These are phyloP conservation scores for Pangasianodon hypophthalmus DNA, from an alignment of 2,113 vertebrate genomes.

Conservation along the genomic window DNA sequence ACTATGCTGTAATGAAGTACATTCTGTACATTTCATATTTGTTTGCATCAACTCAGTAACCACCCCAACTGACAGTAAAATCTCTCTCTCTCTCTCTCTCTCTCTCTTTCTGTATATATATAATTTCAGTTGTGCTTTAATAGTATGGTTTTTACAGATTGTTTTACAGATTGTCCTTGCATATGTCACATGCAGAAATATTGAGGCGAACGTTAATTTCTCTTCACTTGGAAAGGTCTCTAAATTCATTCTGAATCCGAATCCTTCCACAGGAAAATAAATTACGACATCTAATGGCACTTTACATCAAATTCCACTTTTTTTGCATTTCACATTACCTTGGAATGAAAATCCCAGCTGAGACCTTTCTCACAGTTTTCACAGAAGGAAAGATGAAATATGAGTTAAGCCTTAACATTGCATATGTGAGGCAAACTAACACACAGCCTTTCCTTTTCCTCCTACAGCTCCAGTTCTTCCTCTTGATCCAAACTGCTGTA, in stretches of 20 bases:
- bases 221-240: not conserved
- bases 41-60: not conserved
- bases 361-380: not conserved
- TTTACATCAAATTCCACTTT: not conserved
- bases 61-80: not conserved
- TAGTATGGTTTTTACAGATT: not conserved
- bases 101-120: no score
- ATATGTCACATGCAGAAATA: not conserved
- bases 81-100: no score
- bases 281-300: not conserved
- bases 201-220: not conserved
- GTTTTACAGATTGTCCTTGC: not conserved
- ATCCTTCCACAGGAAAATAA: not conserved
- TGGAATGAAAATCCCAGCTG: not conserved
- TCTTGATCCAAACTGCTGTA: constrained; percentile 42
- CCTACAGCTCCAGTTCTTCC: constrained; percentile 40
- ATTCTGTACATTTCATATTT: not conserved
- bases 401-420: not conserved
- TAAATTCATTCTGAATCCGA: not conserved
- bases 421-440: not conserved
- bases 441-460: not conserved
- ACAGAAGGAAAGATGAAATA: not conserved
- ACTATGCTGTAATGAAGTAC: not conserved
- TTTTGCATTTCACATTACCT: not conserved
- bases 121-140: not conserved